Evolutionary conservation across 2,797 vertebrate genomes (phyloP), one percentile per base, ranked within the genome.

Genomic region (Anguilla anguilla): DNA sequence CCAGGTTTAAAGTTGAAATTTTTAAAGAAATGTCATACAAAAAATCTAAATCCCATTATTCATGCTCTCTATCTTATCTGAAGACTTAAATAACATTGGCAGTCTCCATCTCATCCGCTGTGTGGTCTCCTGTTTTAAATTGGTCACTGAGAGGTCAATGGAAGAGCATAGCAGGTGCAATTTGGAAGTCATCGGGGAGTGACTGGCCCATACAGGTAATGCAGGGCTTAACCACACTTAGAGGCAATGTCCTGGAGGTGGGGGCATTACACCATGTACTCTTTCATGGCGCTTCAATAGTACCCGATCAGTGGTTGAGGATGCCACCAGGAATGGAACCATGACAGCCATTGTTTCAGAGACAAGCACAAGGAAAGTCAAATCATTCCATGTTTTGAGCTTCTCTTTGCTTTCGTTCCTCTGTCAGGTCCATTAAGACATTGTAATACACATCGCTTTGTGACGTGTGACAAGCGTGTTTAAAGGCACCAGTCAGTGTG

Each of bases 1-100:
- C 31, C 19, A 22, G 46, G 46, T 39, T 46, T 49, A 57, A 64
- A 22, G 28, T 39, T 7, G 57, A 64, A 6, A 13, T 17, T n/a
- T 87, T 69, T 57, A 72, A 72, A 74, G 35, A 51, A n/a, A 17
- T 46, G 64, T 6, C 55, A 49, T 64, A n/a, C 83, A 59, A 35
- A 61, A 88, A 81, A 25, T 39, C n/a, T 2, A 28, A n/a, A 69
- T 28, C 64, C 25, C 64, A 28, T 19, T 19, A 31, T 22, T 39
- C 39, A 3, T 28, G 28, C 64, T 79, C n/a, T 83, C 49, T 59
- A 51, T 2, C 83, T 49, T 22, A 28, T 72, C 19, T 79, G 77
- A 77, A 79, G 31, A 49, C 83, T 43, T 87, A 72, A 84, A 84
- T 69, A 84, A 61, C 39, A n/a, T 25, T 10, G 25, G 11, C 79